Evolutionary conservation across 2,797 vertebrate species (phyloP), one percentile per base, ranked within the genome.

Genomic region (Lates japonicus): DNA sequence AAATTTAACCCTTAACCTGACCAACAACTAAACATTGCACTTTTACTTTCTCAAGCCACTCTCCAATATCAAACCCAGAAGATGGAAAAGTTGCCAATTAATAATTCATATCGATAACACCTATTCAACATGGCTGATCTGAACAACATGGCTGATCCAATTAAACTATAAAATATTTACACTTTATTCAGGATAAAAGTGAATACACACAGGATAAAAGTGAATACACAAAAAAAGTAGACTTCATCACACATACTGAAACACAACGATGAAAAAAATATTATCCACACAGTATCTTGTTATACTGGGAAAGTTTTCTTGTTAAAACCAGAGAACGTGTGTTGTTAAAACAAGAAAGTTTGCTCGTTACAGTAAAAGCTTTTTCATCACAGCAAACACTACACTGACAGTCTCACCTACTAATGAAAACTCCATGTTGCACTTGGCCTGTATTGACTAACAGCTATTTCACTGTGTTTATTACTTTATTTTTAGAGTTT

Each of bases 81-180:
- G 33, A 52, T 49, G 13, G 22, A 49, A 46, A 20, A 25, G 19
- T 7, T 20, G n/a, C 59, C 54, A 49, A 48, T 20, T 20, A 13
- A 62, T 52, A 22, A 76, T 64, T 64, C 51, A 73, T 31, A 29
- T 5, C 20, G 19, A 63, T 33, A 5, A 51, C 20, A 65, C 25
- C 25, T 46, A 9, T 42, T 8, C 19, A 48, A 29, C 25, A 12
- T 13, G 25, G 16, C 2, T 19, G n/a, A 54, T n/a, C 12, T 52
- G 20, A 46, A 35, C 48, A 33, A 64, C 17, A 33, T 48, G 2
- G 17, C 9, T 49, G 29, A 73, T 46, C 1, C 13, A 52, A 8
- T 22, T 42, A 35, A 25, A 64, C 6, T 39, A n/a, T 37, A 7
- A 0, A 12, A 22, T 11, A n/a, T 22, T 5, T 51, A 51, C n/a